These are phyloP conservation scores for Drosophila eugracilis DNA, from an alignment of 1,140 invertebrate species.

Conservation along the genomic window DNA sequence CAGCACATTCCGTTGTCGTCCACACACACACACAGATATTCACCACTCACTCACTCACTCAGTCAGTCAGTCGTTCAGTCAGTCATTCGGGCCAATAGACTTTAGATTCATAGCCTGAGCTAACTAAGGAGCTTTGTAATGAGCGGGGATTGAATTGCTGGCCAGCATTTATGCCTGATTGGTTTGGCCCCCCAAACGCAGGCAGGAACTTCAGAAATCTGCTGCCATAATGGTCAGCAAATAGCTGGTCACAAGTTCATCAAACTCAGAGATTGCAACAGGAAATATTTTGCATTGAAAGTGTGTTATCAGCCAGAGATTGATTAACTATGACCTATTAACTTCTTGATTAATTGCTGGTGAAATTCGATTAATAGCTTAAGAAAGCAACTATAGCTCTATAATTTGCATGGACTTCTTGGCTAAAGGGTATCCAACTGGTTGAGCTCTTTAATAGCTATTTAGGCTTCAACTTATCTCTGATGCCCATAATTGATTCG, in stretches of 20 bases:
- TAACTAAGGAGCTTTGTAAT: slow-evolving; percentile 31
- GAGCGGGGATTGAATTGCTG: slow-evolving; percentile 30
- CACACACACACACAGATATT: slow-evolving; percentile 14
- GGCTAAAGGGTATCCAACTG: background rate
- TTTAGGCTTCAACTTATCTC: slow-evolving; percentile 12
- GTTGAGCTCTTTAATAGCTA: slow-evolving; percentile 3
- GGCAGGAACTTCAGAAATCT: slow-evolving; percentile 9
- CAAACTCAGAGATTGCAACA: slow-evolving; percentile 11
- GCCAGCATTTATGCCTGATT: slow-evolving; percentile 24
- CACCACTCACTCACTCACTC: background rate
- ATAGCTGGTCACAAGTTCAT: slow-evolving; percentile 1
- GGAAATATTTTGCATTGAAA: background rate
- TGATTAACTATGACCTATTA: too few species aligned
- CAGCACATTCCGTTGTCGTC: slow-evolving; percentile 67
- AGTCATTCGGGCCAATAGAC: slow-evolving; percentile 8
- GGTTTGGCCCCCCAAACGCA: slow-evolving; percentile 12
- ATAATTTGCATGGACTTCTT: background rate
- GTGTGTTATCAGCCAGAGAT: too few species aligned
- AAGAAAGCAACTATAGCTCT: too few species aligned
- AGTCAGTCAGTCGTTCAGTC: too few species aligned
- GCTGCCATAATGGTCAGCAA: slow-evolving; percentile 7
- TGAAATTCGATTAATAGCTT: too few species aligned
- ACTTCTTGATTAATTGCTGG: too few species aligned
- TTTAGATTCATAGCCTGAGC: slow-evolving; percentile 1
- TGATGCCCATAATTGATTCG: slow-evolving; percentile 28